phyloP scores from a whole-genome alignment of 2,113 vertebrate species.

The Osmerus eperlanus region DNA sequence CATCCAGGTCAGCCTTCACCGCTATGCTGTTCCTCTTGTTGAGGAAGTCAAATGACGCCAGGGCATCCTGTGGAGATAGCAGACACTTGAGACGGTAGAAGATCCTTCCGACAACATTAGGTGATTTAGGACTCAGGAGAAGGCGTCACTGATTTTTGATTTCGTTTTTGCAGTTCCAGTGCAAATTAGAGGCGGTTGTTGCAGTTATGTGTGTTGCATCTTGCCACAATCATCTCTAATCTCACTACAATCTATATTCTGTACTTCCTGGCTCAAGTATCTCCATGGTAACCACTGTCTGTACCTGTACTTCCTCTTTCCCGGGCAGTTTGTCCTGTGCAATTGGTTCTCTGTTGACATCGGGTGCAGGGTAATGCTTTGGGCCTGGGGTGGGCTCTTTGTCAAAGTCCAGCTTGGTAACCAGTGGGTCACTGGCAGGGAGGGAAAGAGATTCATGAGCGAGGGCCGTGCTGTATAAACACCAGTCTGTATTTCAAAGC shows the following conservation, averaged over 20 bases:
- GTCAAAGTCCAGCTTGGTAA: slow-evolving; percentile 95
- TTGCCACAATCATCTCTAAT: background rate
- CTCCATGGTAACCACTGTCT: background rate
- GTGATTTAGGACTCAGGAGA: too few species aligned
- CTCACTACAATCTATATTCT: background rate
- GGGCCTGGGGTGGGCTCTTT: slow-evolving; percentile 83
- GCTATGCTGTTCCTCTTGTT: slow-evolving; percentile 84
- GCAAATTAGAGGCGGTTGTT: background rate
- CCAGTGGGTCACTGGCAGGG: slow-evolving; percentile 81
- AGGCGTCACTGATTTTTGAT: too few species aligned
- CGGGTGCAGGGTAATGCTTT: slow-evolving; percentile 78
- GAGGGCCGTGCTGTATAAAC: too few species aligned
- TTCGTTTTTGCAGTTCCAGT: background rate
- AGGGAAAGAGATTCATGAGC: background rate
- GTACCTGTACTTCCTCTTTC: slow-evolving; percentile 81
- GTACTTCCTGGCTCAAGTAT: background rate
- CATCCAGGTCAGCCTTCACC: slow-evolving; percentile 69
- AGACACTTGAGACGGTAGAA: background rate
- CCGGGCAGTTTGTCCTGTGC: slow-evolving; percentile 74
- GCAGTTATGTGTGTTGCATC: too few species aligned
- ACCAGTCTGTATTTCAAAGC: too few species aligned
- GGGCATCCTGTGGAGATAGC: slow-evolving; percentile 74
- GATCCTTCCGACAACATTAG: background rate
- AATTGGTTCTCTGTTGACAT: slow-evolving; percentile 74
- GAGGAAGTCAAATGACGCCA: slow-evolving; percentile 84